Evolutionary conservation across 2,888 invertebrate genomes (phyloP), one percentile per base, ranked within the genome.

Genomic region (Tenthredo notha): DNA sequence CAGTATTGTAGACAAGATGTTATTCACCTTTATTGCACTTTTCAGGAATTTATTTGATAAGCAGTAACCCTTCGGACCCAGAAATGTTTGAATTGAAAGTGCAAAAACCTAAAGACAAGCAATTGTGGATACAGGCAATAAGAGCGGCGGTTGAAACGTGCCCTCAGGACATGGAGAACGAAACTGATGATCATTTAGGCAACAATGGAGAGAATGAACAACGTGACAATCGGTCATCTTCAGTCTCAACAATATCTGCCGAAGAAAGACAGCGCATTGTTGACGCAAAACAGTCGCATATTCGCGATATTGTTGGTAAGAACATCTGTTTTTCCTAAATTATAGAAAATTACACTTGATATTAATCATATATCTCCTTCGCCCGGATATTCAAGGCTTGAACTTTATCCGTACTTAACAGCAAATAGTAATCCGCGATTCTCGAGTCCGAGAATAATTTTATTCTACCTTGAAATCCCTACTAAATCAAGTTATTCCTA

Each of bases 31-130:
- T 15, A 21, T 54, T 77, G 15, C 10, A 61, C 33, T 61, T 80
- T 67, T 29, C 70, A 4, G 98, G 98, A 0, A 96, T 99, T 90
- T 99, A 98, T 94, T 95, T 99, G 84, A 98, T 99, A 90, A 98
- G 98, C 88, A 98, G 98, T 88, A 98, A 98, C 91, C 98, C 98
- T 6, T 95, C 96, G 5, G 97, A 97, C 91, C 98, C 98, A 0
- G 99, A 99, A 94, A 99, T 99, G 98, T 99, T 98, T 92, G 99
- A 99, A 92, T 94, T 99, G 84, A 96, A 98, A 91, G 95, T 95
- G 87, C 97, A 98, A 90, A 96, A 97, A 87, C 98, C 98, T 47
- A 98, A 98, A 93, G 98, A 98, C 90, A 97, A 98, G 91, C 97
- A 97, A 90, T 94, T 95, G 15, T 99, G 99, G 99, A 98, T 98